These are phyloP conservation scores for Manacus vitellinus DNA, from an alignment of 2,113 vertebrate genomes.

Conservation along the genomic window DNA sequence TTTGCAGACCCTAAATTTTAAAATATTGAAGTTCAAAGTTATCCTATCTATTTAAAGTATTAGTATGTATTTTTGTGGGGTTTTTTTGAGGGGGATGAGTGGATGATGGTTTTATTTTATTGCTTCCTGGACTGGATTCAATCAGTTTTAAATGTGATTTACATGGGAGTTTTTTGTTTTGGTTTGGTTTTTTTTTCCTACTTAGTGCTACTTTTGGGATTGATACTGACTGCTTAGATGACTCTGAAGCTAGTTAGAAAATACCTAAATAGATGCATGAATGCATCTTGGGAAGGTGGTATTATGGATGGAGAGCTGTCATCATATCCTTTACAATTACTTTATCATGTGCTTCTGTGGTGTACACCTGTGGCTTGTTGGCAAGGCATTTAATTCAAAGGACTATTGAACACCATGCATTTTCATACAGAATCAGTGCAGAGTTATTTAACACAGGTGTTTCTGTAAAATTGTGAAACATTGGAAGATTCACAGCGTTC, in stretches of 20 bases:
- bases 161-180: not conserved
- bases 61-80: accelerated
- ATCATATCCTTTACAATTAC: conserved; percentile 67
- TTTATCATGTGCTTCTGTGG: conserved; percentile 64
- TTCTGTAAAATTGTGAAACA: conserved; percentile 69
- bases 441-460: conserved; percentile 74
- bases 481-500: conserved; percentile 22
- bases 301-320: conserved; percentile 67
- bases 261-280: conserved; percentile 60
- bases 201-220: not conserved
- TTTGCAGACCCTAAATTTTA: not conserved
- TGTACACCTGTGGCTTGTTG: conserved; percentile 77
- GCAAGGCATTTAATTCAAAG: conserved; percentile 59
- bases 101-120: not conserved
- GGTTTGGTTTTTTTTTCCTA: not conserved
- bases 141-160: not conserved
- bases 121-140: not conserved
- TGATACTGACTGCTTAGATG: not conserved
- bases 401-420: conserved; percentile 61
- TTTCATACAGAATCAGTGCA: conserved; percentile 61
- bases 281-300: conserved; percentile 54
- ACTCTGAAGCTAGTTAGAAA: conserved; percentile 49
- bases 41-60: not conserved
- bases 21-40: not conserved
- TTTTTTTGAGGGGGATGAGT: accelerated